Percentiles rank a stretch among this genome's conserved stretches.
Evolutionary conservation across 30 jellyfish, hydroid and myxozoan species (phyloP).

Genomic region (Pelagia noctiluca): DNA sequence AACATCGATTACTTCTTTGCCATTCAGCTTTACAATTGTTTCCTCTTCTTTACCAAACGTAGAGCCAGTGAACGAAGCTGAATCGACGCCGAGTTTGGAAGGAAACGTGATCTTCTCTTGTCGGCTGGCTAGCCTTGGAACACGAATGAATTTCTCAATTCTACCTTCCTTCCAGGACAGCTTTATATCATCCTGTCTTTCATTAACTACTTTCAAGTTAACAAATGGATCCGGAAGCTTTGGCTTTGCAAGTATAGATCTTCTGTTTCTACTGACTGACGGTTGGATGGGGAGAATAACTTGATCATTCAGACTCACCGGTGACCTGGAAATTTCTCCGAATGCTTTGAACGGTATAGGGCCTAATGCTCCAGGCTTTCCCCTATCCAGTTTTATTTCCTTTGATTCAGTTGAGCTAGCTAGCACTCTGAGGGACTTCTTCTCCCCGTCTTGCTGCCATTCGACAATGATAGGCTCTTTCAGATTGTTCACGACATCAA

Average conservation of each 20-base stretch:
- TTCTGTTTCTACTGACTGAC: constrained; percentile 18
- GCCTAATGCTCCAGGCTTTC: constrained; percentile 61
- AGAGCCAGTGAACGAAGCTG: constrained; percentile 40
- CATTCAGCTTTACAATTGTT: not conserved
- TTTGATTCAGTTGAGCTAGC: not conserved
- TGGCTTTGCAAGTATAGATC: not conserved
- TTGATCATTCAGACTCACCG: constrained; percentile 29
- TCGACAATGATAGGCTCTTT: constrained; percentile 28
- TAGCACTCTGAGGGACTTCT: not conserved
- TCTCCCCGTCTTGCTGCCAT: constrained; percentile 59
- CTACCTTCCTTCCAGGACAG: constrained; percentile 53
- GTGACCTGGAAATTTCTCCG: not conserved
- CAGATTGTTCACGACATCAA: constrained; percentile 37
- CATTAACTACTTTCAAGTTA: constrained; percentile 26
- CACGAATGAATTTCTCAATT: constrained; percentile 23
- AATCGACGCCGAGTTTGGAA: constrained; percentile 25
- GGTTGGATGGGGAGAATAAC: constrained; percentile 18
- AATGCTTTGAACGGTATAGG: constrained; percentile 42
- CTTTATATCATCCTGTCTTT: constrained; percentile 62
- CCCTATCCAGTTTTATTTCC: constrained; percentile 16
- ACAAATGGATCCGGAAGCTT: constrained; percentile 12
- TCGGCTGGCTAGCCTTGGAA: constrained; percentile 37
- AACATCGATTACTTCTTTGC: not conserved
- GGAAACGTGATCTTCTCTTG: constrained; percentile 9
- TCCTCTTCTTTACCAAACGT: not conserved